Evolutionary conservation across 1,140 invertebrate genomes (phyloP).

Genomic region (Matsumurasca onukii): DNA sequence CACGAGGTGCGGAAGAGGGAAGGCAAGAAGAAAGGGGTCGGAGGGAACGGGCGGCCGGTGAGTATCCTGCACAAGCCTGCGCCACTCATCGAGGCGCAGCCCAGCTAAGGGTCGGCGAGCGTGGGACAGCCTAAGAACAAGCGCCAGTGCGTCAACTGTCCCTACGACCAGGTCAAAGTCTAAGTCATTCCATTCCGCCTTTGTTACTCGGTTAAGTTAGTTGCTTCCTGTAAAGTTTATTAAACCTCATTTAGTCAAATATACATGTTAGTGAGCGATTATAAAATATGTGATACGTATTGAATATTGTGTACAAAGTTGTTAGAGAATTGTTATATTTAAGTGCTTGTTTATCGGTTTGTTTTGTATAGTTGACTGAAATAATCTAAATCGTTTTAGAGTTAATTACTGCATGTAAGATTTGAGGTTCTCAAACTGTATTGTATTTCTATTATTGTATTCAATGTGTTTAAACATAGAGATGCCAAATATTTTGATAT

Average conservation of each 20-base stretch:
- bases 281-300: too few relatives aligned
- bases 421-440: too few relatives aligned
- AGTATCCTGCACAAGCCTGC: conserved; percentile 56
- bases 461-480: too few relatives aligned
- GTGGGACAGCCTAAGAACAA: conserved; percentile 10
- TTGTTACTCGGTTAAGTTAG: conserved; percentile 3
- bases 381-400: too few relatives aligned
- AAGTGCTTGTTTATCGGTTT: too few relatives aligned
- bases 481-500: too few relatives aligned
- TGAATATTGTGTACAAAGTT: too few relatives aligned
- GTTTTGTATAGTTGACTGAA: too few relatives aligned
- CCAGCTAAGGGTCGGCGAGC: conserved; percentile 47
- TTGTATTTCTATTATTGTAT: too few relatives aligned
- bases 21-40: conserved; percentile 41
- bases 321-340: too few relatives aligned
- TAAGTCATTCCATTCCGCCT: conserved; percentile 24
- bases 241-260: conserved; percentile 4
- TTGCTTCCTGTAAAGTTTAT: conserved; percentile 22
- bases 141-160: conserved; percentile 22
- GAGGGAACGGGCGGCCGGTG: conserved; percentile 49
- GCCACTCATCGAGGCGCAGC: conserved; percentile 55
- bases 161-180: conserved; percentile 27
- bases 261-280: not conserved
- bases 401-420: too few relatives aligned
- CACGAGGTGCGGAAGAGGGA: conserved; percentile 39